Percentiles rank a stretch among this genome's conserved stretches.
Evolutionary conservation across 2,888 invertebrate species (phyloP).

Genomic region (Zelleria hepariella): DNA sequence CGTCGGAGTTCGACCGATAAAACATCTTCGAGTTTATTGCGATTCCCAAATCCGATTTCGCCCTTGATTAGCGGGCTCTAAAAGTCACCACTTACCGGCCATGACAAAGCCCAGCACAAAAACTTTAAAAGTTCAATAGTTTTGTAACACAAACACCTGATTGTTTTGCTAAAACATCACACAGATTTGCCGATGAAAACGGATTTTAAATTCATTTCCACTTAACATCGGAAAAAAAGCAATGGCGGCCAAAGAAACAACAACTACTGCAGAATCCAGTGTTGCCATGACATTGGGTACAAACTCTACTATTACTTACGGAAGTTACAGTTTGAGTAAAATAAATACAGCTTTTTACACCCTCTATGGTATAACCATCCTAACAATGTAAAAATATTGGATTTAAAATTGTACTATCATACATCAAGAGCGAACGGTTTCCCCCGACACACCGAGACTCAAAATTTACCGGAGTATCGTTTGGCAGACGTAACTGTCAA

Average conservation of each 20-base stretch:
- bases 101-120: conserved; percentile 78
- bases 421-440: no score
- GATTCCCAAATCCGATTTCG: conserved; percentile 66
- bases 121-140: conserved; percentile 68
- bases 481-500: no score
- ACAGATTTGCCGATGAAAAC: conserved; percentile 71
- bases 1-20: conserved; percentile 73
- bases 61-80: conserved; percentile 71
- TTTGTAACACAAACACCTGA: conserved; percentile 66
- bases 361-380: no score
- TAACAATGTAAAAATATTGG: no score
- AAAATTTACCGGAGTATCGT: no score
- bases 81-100: conserved; percentile 83
- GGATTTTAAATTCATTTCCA: conserved; percentile 71
- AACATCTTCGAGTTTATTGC: conserved; percentile 71
- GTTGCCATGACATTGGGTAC: conserved; percentile 35
- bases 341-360: no score
- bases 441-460: no score
- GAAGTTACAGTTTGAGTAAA: no score
- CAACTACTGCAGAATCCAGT: conserved; percentile 60
- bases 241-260: conserved; percentile 67
- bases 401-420: no score
- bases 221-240: conserved; percentile 68
- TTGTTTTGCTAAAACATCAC: conserved; percentile 69
- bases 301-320: not conserved